Conservation (phyloP, 2,113 vertebrate genomes). For the Colossoma macropomum region DNA sequence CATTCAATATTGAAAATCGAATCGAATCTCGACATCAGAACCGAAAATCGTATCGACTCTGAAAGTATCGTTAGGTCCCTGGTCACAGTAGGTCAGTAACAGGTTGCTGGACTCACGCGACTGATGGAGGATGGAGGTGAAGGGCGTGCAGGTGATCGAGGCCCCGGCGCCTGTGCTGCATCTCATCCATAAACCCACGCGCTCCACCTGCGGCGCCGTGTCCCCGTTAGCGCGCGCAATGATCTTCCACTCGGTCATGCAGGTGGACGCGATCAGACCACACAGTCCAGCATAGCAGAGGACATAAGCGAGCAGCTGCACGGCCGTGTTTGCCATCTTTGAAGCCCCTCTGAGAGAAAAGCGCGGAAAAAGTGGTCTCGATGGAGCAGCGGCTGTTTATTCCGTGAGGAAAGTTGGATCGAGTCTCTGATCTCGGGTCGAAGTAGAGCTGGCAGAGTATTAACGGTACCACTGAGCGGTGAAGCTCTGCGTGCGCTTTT, state of each 20-base stretch:
- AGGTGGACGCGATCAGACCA: slow-evolving; percentile 78
- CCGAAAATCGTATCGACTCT: too few relatives aligned
- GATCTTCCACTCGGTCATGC: slow-evolving; percentile 89
- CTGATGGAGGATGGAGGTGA: slow-evolving; percentile 81
- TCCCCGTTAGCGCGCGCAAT: slow-evolving; percentile 78
- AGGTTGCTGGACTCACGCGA: slow-evolving; percentile 69
- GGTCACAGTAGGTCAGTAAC: too few relatives aligned
- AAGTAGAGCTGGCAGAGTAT: too few relatives aligned
- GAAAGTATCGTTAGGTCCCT: too few relatives aligned
- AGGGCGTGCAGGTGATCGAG: slow-evolving; percentile 81
- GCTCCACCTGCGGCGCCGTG: slow-evolving; percentile 76
- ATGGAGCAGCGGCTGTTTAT: too few relatives aligned
- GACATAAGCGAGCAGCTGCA: slow-evolving; percentile 87
- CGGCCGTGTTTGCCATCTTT: slow-evolving; percentile 85
- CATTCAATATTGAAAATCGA: too few relatives aligned
- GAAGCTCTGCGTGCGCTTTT: background rate
- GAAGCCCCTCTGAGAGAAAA: background rate
- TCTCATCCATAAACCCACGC: slow-evolving; percentile 89
- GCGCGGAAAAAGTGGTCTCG: background rate
- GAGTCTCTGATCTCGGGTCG: too few relatives aligned
- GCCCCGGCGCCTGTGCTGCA: slow-evolving; percentile 83
- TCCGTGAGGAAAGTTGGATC: too few relatives aligned
- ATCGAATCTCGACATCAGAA: too few relatives aligned
- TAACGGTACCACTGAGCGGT: background rate
- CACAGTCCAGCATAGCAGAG: slow-evolving; percentile 82